Evolutionary conservation across 2,888 invertebrate genomes (phyloP).

Genomic region (Cheilosia grossa): DNA sequence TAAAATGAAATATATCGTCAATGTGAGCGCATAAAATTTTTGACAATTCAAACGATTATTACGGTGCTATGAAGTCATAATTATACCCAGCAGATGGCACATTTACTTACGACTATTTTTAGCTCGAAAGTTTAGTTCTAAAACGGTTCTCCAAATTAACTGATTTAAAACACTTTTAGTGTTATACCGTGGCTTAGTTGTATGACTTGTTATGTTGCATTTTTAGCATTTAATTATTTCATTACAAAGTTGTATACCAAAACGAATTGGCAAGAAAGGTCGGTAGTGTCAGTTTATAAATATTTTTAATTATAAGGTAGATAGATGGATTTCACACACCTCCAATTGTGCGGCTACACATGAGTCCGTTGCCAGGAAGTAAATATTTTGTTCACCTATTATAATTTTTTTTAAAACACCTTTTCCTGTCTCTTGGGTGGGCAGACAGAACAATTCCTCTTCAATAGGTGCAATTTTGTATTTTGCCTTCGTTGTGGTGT

Average conservation of each 20-base stretch:
- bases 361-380: constrained; percentile 17
- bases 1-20: too few species aligned
- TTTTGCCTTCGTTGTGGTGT: background rate
- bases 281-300: constrained; percentile 32
- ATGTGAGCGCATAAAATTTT: too few species aligned
- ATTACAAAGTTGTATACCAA: constrained; percentile 6
- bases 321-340: constrained; percentile 35
- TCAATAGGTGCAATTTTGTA: background rate
- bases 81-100: too few species aligned
- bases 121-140: too few species aligned
- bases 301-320: constrained; percentile 45
- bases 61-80: too few species aligned
- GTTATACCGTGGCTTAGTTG: too few species aligned
- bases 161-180: too few species aligned
- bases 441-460: constrained; percentile 8
- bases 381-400: constrained; percentile 8
- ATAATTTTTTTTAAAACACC: constrained; percentile 11
- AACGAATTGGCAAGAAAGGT: constrained; percentile 39
- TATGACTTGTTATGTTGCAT: too few species aligned
- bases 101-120: too few species aligned
- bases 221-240: background rate
- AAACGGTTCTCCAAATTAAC: too few species aligned
- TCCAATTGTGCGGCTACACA: constrained; percentile 7
- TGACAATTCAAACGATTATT: too few species aligned
- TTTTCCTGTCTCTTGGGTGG: constrained; percentile 46